Evolutionary conservation across 2,888 invertebrate genomes (phyloP), one percentile per base, ranked within the genome.

Genomic region (Lomographa bimaculata): DNA sequence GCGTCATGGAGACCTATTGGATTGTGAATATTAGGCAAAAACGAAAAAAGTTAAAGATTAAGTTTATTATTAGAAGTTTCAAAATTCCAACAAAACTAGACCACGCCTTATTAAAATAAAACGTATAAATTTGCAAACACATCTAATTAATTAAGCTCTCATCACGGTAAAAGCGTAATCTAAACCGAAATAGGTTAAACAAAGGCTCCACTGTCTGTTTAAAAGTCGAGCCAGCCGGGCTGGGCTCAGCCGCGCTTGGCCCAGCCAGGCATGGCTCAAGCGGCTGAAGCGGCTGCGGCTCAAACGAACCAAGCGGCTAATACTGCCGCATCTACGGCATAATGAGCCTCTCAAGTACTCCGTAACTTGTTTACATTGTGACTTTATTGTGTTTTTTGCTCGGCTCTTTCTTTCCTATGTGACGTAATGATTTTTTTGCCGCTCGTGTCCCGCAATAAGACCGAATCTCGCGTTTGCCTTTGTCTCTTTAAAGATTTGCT

Each of bases 311-410:
- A 75, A 63, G 65, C 73, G 70, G 71, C 83, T 84, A 84, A 85
- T 82, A 76, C 80, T 60, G 57, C 64, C 78, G 81, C 81, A 84
- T 85, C 86, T 82, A 77, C 77, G 64, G 57, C 70, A 74, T 89
- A 87, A 89, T 89, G 87, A 89, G 87, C 86, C 76, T 79, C 89
- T 87, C 87, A 85, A 87, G 87, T 85, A 83, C 85, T 64, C 79
- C 74, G 73, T 87, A 87, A 87, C 87, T 85, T 89, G 89, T 89
- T 87, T 89, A 87, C 89, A 86, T 83, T 86, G 87, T 87, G 75
- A 84, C 87, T 87, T 89, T 89, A 89, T 89, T 89, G 86, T 86
- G 86, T 85, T 87, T 87, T 86, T 86, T 83, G 69, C 79, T 73
- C 74, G 72, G 70, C 67, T 79, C 71, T 79, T 83, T 78, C 76